These are phyloP conservation scores for Aporophyla nigra DNA, from an alignment of 2,888 invertebrate genomes.

Conservation along the genomic window DNA sequence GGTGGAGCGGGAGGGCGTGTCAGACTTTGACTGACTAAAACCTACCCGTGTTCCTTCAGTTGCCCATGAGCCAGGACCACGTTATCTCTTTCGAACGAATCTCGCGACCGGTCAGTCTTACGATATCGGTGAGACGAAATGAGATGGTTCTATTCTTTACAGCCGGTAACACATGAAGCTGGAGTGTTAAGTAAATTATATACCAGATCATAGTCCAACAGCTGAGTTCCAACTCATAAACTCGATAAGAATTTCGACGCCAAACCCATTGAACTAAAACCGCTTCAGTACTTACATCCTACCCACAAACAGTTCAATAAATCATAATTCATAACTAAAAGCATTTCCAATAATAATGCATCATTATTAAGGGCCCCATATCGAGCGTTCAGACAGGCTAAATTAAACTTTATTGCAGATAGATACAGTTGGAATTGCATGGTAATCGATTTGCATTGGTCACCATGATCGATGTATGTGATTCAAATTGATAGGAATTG, in stretches of 20 bases:
- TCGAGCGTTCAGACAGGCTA: constrained; percentile 34
- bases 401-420: constrained; percentile 56
- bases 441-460: constrained; percentile 54
- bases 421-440: constrained; percentile 40
- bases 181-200: not conserved
- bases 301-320: constrained; percentile 46
- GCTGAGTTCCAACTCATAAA: not conserved
- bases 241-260: not conserved
- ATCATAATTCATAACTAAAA: constrained; percentile 58
- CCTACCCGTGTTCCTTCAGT: too few species aligned
- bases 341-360: constrained; percentile 53
- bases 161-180: too few species aligned
- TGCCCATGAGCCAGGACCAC: too few species aligned
- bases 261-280: not conserved
- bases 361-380: constrained; percentile 58
- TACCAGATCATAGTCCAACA: not conserved
- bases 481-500: constrained; percentile 57
- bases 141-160: too few species aligned
- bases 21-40: too few species aligned
- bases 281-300: not conserved
- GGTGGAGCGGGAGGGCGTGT: too few species aligned
- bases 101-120: too few species aligned
- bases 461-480: constrained; percentile 48
- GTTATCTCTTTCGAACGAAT: too few species aligned
- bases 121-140: too few species aligned